Conservation (phyloP, 2,113 vertebrate species). For the Cheilinus undulatus region DNA sequence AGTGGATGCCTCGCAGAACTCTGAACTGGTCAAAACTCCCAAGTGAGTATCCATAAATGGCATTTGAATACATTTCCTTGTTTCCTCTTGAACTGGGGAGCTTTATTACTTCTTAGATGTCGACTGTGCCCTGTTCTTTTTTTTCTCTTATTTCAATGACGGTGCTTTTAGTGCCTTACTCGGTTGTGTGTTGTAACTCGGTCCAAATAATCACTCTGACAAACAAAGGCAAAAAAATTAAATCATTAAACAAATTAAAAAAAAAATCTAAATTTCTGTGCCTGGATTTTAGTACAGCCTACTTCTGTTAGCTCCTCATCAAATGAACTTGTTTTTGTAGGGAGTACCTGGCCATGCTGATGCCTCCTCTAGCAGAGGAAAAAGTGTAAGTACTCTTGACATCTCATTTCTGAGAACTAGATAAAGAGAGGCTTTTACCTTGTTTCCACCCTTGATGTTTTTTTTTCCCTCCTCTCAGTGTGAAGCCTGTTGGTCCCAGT, state of each 20-base stretch:
- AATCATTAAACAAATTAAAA: too few relatives aligned
- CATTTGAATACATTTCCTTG: not conserved
- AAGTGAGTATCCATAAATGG: slow-evolving; percentile 81
- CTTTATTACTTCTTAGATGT: too few relatives aligned
- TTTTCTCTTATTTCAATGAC: too few relatives aligned
- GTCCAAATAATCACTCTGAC: too few relatives aligned
- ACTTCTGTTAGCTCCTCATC: too few relatives aligned
- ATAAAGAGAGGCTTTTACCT: not conserved
- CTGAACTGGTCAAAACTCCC: slow-evolving; percentile 93
- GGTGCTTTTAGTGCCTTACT: too few relatives aligned
- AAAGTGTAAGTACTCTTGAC: slow-evolving; percentile 87
- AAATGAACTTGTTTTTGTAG: slow-evolving; percentile 76
- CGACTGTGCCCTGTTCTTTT: too few relatives aligned
- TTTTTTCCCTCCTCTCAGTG: slow-evolving; percentile 71
- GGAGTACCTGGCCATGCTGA: slow-evolving; percentile 96
- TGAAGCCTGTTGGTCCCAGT: slow-evolving; percentile 92
- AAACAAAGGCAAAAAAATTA: too few relatives aligned
- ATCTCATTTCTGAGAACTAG: not conserved
- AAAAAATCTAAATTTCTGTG: too few relatives aligned
- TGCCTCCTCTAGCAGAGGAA: slow-evolving; percentile 93
- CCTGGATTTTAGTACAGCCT: too few relatives aligned
- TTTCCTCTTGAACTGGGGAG: too few relatives aligned
- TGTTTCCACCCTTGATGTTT: not conserved
- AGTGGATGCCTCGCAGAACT: slow-evolving; percentile 87
- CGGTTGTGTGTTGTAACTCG: too few relatives aligned